Evolutionary conservation across 2,888 invertebrate genomes (phyloP), one percentile per base, ranked within the genome.

Genomic region (Perizoma flavofasciatum): DNA sequence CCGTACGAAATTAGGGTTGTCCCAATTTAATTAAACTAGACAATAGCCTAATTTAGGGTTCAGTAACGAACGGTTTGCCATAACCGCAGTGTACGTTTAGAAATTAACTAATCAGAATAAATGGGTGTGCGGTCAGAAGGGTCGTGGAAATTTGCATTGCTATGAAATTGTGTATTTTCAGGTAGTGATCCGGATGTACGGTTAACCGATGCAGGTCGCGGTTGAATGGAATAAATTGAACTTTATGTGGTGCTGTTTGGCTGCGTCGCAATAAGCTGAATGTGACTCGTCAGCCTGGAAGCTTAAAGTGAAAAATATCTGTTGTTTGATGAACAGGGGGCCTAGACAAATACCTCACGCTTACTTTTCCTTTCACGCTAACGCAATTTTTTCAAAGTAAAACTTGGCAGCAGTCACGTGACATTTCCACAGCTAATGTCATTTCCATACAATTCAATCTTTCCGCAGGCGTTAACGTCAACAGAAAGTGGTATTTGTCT

Each of bases 41-140:
- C 71, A 75, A 73, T 71, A 69, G 65, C 58, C 66, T 65, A 70
- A 76, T 76, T 74, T 66, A 60, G 69, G 59, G 59, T 44, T 48
- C 50, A 49, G 67, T 59, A 57, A 61, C 57, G 51, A 55, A 67
- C 59, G 58, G 58, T 53, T 57, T 46, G 52, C 49, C 11, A 59
- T 61, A 53, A 52, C 54, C 61, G 47, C 58, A 63, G 46, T 61
- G 49, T 63, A 61, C 60, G 63, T 55, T 66, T 60, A 60, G 61
- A 64, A 61, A 66, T 68, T 66, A 68, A 77, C 71, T 73, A 73
- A 77, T 77, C 68, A 71, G 61, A 70, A 71, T 72, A 68, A 69
- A 73, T 67, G 66, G 59, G 49, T 37, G 53, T 61, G 70, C 53
- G 77, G 77, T 69, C 51, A 56, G 59, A 48, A 52, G 60, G 60